Evolutionary conservation across 2,888 invertebrate species (phyloP), one percentile per base, ranked within the genome.

Genomic region (Argyra leucocephala): DNA sequence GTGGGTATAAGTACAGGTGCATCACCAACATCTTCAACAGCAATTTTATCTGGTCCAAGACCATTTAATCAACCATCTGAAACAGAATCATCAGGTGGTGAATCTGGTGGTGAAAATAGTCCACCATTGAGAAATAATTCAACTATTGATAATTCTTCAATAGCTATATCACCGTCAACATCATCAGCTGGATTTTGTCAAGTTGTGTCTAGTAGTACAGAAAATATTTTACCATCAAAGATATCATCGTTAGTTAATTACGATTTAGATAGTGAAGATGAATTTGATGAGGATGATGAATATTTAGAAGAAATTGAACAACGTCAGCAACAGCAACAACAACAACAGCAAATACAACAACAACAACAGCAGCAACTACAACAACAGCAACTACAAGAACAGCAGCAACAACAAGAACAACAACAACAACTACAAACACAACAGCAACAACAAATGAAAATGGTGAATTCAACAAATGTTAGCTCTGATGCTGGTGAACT

Each of bases 291-390:
- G 2, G 61, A 61, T 5, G 66, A 65, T 60, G 61, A 67, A 36
- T 63, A 64, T 22, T 60, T 60, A 59, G 66, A 62, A 24, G 23
- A 21, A 12, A 61, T 63, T 31, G 59, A 22, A 63, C 66, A 63
- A 61, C 66, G 62, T 31, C 69, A 65, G 62, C 69, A 66, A 64
- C 70, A 68, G 64, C 70, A 69, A 60, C 69, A 62, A 69, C 70
- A 64, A 69, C 73, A 18, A 59, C 63, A 21, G 22, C 31, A 31
- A 1, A 7, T 2, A 31, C 31, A 31, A 31, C 31, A 62, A 63
- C 70, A 48, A 68, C 69, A 64, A 67, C 70, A 66, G 64, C 70
- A 68, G 64, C 70, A 69, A 60, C 69, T 61, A 69, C 70, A 64
- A 69, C 73, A 18, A 59, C 63, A 21, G 22, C 31, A 31, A 1